Conservation (phyloP, 1,140 invertebrate species). For the Hyles vespertilio region DNA sequence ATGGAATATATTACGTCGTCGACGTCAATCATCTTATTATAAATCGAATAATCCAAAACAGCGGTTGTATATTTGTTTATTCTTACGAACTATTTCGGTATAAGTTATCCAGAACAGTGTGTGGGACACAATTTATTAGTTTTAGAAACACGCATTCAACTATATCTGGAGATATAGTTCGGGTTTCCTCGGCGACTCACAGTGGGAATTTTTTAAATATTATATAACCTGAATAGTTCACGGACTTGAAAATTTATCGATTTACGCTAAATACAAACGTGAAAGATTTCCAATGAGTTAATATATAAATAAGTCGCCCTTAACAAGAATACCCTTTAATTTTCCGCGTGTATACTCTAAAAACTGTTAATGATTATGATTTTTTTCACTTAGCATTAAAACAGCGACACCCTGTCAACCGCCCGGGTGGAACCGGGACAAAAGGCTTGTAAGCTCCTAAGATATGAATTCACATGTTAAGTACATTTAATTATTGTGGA, state of each 20-base stretch:
- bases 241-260: conserved; percentile 2
- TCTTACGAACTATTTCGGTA: conserved; percentile 57
- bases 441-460: conserved; percentile 75
- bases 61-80: conserved; percentile 38
- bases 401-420: conserved; percentile 73
- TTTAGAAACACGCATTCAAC: no score
- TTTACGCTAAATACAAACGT: no score
- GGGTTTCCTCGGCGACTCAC: no score
- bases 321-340: neutral
- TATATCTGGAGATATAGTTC: no score
- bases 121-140: neutral
- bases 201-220: no score
- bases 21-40: neutral
- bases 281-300: no score
- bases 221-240: no score
- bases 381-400: conserved; percentile 59
- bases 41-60: conserved; percentile 28
- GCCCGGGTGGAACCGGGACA: conserved; percentile 62
- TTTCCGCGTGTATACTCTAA: conserved; percentile 24
- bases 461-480: conserved; percentile 67
- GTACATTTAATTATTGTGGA: conserved; percentile 40
- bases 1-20: no score
- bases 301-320: no score
- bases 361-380: conserved; percentile 54
- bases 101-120: conserved; percentile 75